Percentiles rank a stretch among this genome's conserved stretches.
These are phyloP conservation scores for Coregonus sp. DNA, from an alignment of 2,797 vertebrate species.

Conservation along the genomic window DNA sequence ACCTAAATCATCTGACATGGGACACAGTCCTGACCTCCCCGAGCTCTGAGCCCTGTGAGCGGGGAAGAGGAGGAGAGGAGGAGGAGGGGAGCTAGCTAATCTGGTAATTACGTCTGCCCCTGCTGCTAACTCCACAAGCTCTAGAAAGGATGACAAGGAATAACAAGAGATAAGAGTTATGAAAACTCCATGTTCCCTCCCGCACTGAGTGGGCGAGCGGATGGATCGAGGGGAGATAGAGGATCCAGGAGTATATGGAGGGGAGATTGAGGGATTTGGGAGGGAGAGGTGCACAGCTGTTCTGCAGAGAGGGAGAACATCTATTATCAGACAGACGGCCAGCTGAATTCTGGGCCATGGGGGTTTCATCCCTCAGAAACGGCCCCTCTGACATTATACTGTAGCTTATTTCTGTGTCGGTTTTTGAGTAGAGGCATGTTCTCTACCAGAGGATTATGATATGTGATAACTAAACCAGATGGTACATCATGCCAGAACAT, in stretches of 20 bases:
- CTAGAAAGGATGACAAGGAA: conserved; percentile 48
- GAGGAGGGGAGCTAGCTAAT: conserved; percentile 48
- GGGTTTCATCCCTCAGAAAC: conserved; percentile 9
- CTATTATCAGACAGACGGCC: conserved; percentile 19
- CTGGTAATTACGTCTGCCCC: conserved; percentile 53
- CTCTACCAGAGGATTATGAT: conserved; percentile 17
- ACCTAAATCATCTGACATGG: conserved; percentile 52
- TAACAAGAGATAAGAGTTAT: conserved; percentile 56
- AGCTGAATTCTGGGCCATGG: conserved; percentile 33
- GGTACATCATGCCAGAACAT: conserved; percentile 20
- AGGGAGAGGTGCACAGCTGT: conserved; percentile 16
- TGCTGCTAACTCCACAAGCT: conserved; percentile 41
- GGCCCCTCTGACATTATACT: conserved; percentile 14
- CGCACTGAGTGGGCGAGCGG: conserved; percentile 17
- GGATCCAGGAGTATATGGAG: too few species aligned
- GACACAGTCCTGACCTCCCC: conserved; percentile 40
- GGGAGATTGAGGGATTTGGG: conserved; percentile 22
- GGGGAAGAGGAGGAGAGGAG: conserved; percentile 8
- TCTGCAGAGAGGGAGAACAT: conserved; percentile 3
- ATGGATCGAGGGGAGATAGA: not conserved
- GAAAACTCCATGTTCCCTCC: conserved; percentile 20
- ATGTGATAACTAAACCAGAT: conserved; percentile 34
- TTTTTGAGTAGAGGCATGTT: conserved; percentile 22
- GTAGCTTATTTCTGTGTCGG: conserved; percentile 14
- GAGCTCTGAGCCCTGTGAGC: conserved; percentile 15